Conservation (phyloP, 2,797 vertebrate genomes). For the Argyrosomus regius region DNA sequence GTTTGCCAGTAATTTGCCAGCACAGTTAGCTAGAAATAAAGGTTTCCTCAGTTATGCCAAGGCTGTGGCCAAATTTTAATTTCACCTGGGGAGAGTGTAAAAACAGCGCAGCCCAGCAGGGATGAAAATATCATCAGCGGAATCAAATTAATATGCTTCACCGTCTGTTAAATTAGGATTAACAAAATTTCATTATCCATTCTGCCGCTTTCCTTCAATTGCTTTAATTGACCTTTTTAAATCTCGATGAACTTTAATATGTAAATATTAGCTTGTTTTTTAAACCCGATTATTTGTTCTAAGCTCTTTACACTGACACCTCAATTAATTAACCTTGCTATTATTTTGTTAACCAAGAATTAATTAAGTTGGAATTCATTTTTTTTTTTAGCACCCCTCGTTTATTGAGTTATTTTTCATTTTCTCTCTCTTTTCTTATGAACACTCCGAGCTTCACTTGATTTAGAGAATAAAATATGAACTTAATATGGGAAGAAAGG, state of each 20-base stretch:
- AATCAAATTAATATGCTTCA: slow-evolving; percentile 59
- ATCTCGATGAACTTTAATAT: slow-evolving; percentile 52
- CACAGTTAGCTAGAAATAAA: slow-evolving; percentile 53
- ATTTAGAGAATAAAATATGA: slow-evolving; percentile 15
- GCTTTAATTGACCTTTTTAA: slow-evolving; percentile 56
- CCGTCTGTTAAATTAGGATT: slow-evolving; percentile 44
- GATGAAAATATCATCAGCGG: slow-evolving; percentile 53
- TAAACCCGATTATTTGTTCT: slow-evolving; percentile 13
- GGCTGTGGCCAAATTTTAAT: slow-evolving; percentile 44
- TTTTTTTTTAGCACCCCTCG: not conserved
- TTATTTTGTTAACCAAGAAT: slow-evolving; percentile 36
- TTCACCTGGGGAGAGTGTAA: slow-evolving; percentile 59
- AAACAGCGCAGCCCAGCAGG: slow-evolving; percentile 54
- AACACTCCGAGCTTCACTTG: not conserved
- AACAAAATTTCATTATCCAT: slow-evolving; percentile 54
- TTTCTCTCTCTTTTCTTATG: slow-evolving; percentile 1
- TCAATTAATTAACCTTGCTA: slow-evolving; percentile 56
- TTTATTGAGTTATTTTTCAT: not conserved
- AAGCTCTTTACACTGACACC: slow-evolving; percentile 25
- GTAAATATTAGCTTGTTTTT: slow-evolving; percentile 59
- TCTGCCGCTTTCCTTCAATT: slow-evolving; percentile 17
- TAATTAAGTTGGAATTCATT: slow-evolving; percentile 15
- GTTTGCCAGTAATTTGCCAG: slow-evolving; percentile 54
- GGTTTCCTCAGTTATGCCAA: slow-evolving; percentile 40
- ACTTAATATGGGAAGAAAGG: not conserved